A percentile compares a stretch with the other conserved stretches of the same genome.
Conservation (phyloP, 1,140 invertebrate genomes). For the Polyergus mexicanus region DNA sequence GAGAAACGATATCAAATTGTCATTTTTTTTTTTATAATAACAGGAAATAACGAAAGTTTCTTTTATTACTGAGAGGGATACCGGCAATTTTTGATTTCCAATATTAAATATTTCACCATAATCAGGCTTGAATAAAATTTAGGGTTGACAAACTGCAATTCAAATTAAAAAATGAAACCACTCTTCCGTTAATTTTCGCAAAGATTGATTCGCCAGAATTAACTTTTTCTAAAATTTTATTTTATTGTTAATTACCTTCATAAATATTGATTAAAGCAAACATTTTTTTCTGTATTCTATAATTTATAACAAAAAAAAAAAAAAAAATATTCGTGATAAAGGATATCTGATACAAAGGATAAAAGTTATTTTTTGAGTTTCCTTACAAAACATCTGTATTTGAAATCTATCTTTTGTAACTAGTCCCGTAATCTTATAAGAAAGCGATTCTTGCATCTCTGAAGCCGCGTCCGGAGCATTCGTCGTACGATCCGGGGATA, state of each 20-base stretch:
- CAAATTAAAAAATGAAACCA: background rate
- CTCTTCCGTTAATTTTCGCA: background rate
- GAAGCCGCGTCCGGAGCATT: background rate
- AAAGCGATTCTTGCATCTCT: background rate
- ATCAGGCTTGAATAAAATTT: background rate
- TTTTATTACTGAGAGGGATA: background rate
- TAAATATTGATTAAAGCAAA: background rate
- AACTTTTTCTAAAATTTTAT: background rate
- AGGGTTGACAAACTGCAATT: background rate
- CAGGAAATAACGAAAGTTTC: background rate
- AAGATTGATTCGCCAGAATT: background rate
- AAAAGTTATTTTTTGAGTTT: background rate
- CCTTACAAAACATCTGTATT: background rate
- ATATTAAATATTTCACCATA: background rate
- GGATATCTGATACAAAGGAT: background rate
- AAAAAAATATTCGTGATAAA: no score
- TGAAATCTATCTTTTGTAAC: conserved; percentile 1
- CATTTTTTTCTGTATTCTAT: background rate
- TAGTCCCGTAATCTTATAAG: conserved; percentile 34
- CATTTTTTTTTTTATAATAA: conserved; percentile 4
- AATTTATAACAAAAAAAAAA: background rate
- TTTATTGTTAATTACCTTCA: background rate
- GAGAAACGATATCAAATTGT: background rate
- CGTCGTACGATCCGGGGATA: background rate
- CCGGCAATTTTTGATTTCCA: background rate